Evolutionary conservation across 2,797 vertebrate genomes (phyloP).

Genomic region (Oreonectes daqikongensis): DNA sequence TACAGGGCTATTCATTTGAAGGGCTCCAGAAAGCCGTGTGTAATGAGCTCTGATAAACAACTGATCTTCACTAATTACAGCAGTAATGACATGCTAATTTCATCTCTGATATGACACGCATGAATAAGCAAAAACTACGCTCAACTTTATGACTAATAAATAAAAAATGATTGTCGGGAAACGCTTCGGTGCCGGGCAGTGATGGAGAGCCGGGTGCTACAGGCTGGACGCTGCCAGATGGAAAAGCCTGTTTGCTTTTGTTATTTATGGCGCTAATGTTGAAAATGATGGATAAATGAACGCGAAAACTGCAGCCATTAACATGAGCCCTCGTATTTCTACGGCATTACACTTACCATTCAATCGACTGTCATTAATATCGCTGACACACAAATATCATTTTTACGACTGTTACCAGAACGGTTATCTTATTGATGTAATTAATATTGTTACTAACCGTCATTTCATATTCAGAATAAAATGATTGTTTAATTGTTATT

Average conservation of each 20-base stretch:
- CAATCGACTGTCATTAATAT: constrained; percentile 16
- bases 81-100: constrained; percentile 95
- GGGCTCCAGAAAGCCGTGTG: constrained; percentile 71
- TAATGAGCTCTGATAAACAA: constrained; percentile 82
- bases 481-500: background rate
- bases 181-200: constrained; percentile 62
- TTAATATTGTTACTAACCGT: background rate
- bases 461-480: constrained; percentile 25
- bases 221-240: constrained; percentile 67
- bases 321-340: constrained; percentile 7
- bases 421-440: constrained; percentile 3
- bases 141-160: constrained; percentile 84
- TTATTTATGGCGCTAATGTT: constrained; percentile 72
- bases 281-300: constrained; percentile 67
- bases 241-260: constrained; percentile 66
- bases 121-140: constrained; percentile 80
- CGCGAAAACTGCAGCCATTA: constrained; percentile 19
- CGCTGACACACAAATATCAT: background rate
- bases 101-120: constrained; percentile 86
- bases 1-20: constrained; percentile 68
- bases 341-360: constrained; percentile 21
- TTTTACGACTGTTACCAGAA: background rate
- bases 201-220: constrained; percentile 69
- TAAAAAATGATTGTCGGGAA: constrained; percentile 80
- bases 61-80: constrained; percentile 93